Conservation (phyloP, 2,888 invertebrate genomes). For the Loripinus fragilis region DNA sequence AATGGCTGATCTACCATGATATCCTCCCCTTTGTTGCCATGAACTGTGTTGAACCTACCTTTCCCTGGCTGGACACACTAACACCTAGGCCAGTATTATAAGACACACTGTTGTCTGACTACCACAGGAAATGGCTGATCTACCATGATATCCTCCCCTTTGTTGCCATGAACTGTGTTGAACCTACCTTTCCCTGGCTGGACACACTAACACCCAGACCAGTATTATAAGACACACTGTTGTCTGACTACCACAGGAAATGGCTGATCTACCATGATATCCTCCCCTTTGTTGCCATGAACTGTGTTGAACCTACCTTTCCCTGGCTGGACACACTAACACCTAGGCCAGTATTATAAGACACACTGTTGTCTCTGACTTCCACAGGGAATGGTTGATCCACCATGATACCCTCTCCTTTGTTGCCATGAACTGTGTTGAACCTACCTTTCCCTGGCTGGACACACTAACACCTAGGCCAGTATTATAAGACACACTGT, state of each 20-base stretch:
- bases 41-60: slow-evolving; percentile 50
- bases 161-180: slow-evolving; percentile 77
- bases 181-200: slow-evolving; percentile 48
- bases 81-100: slow-evolving; percentile 74
- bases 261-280: slow-evolving; percentile 71
- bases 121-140: slow-evolving; percentile 68
- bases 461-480: slow-evolving; percentile 70
- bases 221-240: slow-evolving; percentile 74
- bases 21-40: no score
- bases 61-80: slow-evolving; percentile 54
- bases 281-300: no score
- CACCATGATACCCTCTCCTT: no score
- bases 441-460: slow-evolving; percentile 53
- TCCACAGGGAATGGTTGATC: no score
- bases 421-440: no score
- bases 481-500: slow-evolving; percentile 74
- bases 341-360: no score
- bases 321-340: no score
- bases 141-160: slow-evolving; percentile 70
- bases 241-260: slow-evolving; percentile 63
- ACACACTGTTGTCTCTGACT: no score
- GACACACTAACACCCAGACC: slow-evolving; percentile 70
- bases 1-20: no score
- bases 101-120: slow-evolving; percentile 72
- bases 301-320: no score